Conservation (phyloP, 2,113 vertebrate genomes). For the Leuciscus idus region DNA sequence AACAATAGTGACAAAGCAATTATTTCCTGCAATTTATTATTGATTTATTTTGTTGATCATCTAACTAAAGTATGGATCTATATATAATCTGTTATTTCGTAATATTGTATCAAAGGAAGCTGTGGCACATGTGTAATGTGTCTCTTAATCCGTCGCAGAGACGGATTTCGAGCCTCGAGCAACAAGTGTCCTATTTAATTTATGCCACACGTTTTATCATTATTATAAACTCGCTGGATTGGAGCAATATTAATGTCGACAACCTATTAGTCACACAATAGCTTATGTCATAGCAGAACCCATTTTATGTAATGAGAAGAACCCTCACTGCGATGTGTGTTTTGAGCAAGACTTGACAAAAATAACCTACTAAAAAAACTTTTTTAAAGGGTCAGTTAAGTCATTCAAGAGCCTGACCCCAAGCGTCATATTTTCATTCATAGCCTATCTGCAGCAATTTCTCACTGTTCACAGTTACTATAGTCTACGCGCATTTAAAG, state of each 20-base stretch:
- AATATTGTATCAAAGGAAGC: not conserved
- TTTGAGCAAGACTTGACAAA: not conserved
- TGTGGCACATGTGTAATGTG: conserved; percentile 12
- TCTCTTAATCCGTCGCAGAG: not conserved
- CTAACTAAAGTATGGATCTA: not conserved
- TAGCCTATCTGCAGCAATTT: not conserved
- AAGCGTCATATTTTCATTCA: not conserved
- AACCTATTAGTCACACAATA: not conserved
- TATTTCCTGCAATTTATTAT: not conserved
- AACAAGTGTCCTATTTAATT: conserved; percentile 71
- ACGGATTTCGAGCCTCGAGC: conserved; percentile 58
- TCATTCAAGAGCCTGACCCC: not conserved
- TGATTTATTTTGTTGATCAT: not conserved
- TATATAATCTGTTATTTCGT: not conserved
- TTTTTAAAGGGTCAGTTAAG: conserved; percentile 22
- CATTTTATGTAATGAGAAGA: not conserved
- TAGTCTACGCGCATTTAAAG: not conserved
- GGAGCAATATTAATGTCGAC: not conserved
- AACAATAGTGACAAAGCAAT: not conserved
- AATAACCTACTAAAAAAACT: not conserved
- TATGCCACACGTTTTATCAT: not conserved
- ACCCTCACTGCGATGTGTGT: conserved; percentile 2
- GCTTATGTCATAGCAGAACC: conserved; percentile 12
- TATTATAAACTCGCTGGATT: not conserved
- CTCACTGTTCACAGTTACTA: not conserved